A percentile compares a stretch with the other conserved stretches of the same genome.
These are phyloP conservation scores for Oreortyx pictus DNA, from an alignment of 2,797 vertebrate species.

Conservation along the genomic window DNA sequence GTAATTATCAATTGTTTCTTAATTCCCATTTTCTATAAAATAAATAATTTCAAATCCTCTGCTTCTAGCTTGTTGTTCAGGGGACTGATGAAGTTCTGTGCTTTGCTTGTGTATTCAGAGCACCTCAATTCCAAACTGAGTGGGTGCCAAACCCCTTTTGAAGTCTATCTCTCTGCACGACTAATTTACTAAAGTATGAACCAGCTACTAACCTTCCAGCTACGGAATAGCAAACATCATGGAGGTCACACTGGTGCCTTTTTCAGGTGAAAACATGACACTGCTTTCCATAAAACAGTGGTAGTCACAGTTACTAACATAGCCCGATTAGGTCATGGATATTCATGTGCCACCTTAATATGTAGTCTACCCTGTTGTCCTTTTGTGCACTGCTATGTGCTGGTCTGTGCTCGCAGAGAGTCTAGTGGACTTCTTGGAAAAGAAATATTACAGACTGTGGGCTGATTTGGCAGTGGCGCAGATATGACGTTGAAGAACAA, in stretches of 20 bases:
- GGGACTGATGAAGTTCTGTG: background rate
- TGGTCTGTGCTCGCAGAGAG: background rate
- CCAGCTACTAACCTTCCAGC: background rate
- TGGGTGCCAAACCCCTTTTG: background rate
- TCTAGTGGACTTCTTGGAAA: background rate
- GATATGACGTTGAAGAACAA: background rate
- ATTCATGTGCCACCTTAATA: background rate
- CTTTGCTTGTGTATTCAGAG: background rate
- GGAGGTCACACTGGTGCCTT: background rate
- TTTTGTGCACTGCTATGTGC: background rate
- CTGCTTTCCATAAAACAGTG: background rate
- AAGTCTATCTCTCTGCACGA: background rate
- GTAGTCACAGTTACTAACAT: background rate
- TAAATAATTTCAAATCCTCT: background rate
- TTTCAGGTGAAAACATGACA: background rate
- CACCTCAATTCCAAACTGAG: background rate
- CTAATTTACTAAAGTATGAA: background rate
- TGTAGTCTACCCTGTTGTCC: rapidly evolving
- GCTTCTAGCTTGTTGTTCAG: background rate
- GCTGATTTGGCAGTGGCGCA: background rate
- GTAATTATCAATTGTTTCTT: background rate
- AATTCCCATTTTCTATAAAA: background rate
- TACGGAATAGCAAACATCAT: background rate
- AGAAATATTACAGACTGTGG: background rate
- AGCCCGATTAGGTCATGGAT: background rate